These are phyloP conservation scores for Hiodon alosoides DNA, from an alignment of 2,113 vertebrate species.

Conservation along the genomic window DNA sequence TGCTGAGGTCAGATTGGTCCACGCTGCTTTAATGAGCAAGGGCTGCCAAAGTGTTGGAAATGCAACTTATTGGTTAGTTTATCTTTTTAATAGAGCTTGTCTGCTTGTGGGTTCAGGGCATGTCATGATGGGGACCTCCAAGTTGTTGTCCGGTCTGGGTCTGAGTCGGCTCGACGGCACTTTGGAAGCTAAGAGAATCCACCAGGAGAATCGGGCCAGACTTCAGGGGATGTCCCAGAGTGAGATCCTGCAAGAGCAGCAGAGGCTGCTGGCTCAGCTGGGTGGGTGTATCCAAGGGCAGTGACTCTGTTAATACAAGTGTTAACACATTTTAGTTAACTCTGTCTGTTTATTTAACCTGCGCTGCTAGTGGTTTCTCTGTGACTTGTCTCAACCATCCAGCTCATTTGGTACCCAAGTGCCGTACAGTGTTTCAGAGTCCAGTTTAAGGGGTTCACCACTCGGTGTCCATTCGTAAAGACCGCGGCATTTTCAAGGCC, in stretches of 20 bases:
- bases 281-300: slow-evolving; percentile 55
- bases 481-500: too few species aligned
- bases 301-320: too few species aligned
- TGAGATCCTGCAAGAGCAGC: slow-evolving; percentile 81
- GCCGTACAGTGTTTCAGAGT: too few species aligned
- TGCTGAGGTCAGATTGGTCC: not conserved
- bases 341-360: not conserved
- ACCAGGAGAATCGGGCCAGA: slow-evolving; percentile 77
- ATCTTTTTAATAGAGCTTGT: not conserved
- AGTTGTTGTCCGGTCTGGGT: slow-evolving; percentile 77
- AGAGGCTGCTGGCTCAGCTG: slow-evolving; percentile 73
- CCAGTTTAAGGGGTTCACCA: too few species aligned
- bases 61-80: too few species aligned
- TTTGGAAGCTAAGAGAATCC: slow-evolving; percentile 76
- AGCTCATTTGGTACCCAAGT: too few species aligned
- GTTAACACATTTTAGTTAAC: not conserved
- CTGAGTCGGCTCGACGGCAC: slow-evolving; percentile 55
- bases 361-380: not conserved
- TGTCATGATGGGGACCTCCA: slow-evolving; percentile 27
- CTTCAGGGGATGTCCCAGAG: slow-evolving; percentile 69
- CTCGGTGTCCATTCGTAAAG: too few species aligned
- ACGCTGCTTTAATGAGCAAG: not conserved
- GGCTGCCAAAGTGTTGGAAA: not conserved
- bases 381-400: not conserved
- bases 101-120: slow-evolving; percentile 2